Base-by-base conservation (phyloP, 2,888 invertebrate species). In the Zhuqinia jingwanae region DNA sequence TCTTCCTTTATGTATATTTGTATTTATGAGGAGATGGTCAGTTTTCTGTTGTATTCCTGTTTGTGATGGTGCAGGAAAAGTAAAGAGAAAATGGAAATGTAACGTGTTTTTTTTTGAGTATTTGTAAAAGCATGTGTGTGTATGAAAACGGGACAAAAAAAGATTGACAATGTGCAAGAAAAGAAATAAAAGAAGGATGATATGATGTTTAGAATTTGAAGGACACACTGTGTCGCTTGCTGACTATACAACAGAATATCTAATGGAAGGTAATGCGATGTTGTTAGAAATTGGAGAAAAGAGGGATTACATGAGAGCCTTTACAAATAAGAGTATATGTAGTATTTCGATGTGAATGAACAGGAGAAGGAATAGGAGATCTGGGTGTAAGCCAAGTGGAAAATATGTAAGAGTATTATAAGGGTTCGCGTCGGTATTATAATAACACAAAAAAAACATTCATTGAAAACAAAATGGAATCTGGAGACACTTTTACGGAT, bases 21-120 rank as follows among this genome's bases (percentile, higher is more conserved):
- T 75, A 75, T 75, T 75, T 75, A 77, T 77, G 77, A 58, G 58
- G 58, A 58, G 58, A 77, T 77, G 77, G 77, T 77, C 77, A 77
- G 77, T 58, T 75, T 27, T 27, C n/a, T n/a, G n/a, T n/a, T n/a
- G n/a, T n/a, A n/a, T n/a, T n/a, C n/a, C n/a, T 73, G 25, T 25
- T 47, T 1, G 63, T 17, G n/a, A 17, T n/a, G 63, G 63, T 30
- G 63, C 2, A 20, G 65, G 42, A 65, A 65, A 42, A 6, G 36
- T n/a, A n/a, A n/a, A 36, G 36, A 36, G 36, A 36, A 36, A 36
- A 36, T 8, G 36, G 36, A 8, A 36, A 8, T 36, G 8, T 8
- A 8, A 8, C 8, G 36, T 36, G 65, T 65, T 65, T n/a, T 42
- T 65, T 65, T n/a, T 42, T 42, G 65, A 65, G n/a, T 65, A 10